Evolutionary conservation across 2,113 vertebrate species (phyloP).

Genomic region (Boleophthalmus pectinirostris): DNA sequence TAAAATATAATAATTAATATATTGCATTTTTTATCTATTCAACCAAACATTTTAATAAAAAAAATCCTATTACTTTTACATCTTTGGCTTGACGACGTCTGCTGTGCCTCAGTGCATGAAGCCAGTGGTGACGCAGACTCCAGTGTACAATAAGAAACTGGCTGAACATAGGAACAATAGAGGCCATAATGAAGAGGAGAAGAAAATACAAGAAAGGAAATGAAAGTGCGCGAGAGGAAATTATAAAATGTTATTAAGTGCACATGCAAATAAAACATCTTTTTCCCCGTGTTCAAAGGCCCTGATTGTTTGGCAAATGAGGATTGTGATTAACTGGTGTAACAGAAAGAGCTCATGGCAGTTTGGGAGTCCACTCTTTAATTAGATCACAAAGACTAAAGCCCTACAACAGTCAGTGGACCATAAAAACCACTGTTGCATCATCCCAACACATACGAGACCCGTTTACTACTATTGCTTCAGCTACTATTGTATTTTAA

Average conservation of each 20-base stretch:
- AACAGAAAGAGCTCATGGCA: conserved; percentile 62
- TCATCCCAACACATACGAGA: conserved; percentile 40
- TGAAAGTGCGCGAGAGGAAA: background rate
- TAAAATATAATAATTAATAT: background rate
- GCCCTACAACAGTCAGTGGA: conserved; percentile 55
- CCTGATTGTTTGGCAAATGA: conserved; percentile 51
- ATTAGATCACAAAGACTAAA: conserved; percentile 66
- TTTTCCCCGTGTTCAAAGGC: conserved; percentile 36
- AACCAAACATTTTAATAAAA: background rate
- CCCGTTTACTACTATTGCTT: background rate
- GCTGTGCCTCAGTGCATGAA: background rate
- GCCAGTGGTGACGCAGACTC: background rate
- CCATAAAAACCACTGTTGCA: conserved; percentile 59
- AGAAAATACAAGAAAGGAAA: background rate
- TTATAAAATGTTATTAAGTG: background rate
- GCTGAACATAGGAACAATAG: conserved; percentile 27
- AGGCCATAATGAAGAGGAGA: conserved; percentile 16
- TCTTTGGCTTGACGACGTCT: background rate
- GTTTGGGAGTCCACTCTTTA: conserved; percentile 59
- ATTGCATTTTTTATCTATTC: background rate
- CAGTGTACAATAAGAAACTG: conserved; percentile 13
- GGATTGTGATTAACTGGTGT: conserved; percentile 63
- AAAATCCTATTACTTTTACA: background rate
- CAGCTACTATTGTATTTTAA: background rate
- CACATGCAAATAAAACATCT: background rate